Evolutionary conservation across 2,888 invertebrate genomes (phyloP), one percentile per base, ranked within the genome.

Genomic region (Pemphredon lugubris): DNA sequence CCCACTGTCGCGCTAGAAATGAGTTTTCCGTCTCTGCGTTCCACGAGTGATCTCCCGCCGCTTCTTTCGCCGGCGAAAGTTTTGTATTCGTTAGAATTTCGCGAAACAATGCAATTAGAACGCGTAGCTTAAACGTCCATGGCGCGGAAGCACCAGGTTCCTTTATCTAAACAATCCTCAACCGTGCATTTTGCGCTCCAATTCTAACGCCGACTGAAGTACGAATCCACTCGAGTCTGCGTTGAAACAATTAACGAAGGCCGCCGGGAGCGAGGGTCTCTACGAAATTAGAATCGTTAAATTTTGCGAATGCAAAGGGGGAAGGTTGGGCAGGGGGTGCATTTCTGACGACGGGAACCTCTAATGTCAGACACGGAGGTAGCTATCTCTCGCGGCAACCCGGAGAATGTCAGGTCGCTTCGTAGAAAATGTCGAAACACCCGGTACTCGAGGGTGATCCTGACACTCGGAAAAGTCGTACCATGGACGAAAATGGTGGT

Each of bases 191-290:
- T 75, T 74, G 71, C 71, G 75, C 55, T 71, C 54, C 61, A 75
- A 67, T 75, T 75, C 64, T 66, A 45, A 45, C 26, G 53, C 30
- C 45, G 58, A 61, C 60, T 60, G 54, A 61, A 68, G 57, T 63
- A 75, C 61, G 69, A 69, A 75, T 73, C 65, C 69, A 66, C 71
- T 69, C 53, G 73, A 57, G 63, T 42, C 75, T 37, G 60, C 60
- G 68, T 73, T 64, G 75, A 73, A 70, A 73, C 75, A 77, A 77
- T 77, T 75, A 77, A 75, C 73, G 73, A 75, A 77, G 69, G 69
- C 48, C 63, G 54, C 58, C 14, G 34, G 67, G 48, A 40, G 60
- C 47, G 54, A 57, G 51, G 48, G 59, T 63, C 57, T 66, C 66
- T 74, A 57, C 55, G 59, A 59, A 75, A 74, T 74, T 74, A 70